These are phyloP conservation scores for Athrips mouffetella DNA, from an alignment of 2,888 invertebrate species.

Conservation along the genomic window DNA sequence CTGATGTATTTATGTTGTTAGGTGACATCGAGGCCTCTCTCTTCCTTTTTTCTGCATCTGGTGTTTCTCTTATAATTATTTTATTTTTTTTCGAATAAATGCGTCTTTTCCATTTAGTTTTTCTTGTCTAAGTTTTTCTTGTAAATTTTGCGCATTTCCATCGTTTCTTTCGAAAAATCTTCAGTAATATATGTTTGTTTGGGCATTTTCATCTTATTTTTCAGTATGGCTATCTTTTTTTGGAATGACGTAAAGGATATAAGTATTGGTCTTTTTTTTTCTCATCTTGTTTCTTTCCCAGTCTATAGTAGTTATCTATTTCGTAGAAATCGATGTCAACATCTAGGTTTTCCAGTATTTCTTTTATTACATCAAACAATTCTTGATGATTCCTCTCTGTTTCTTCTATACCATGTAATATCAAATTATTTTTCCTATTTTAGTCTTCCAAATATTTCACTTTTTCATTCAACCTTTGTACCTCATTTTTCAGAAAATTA, in stretches of 20 bases:
- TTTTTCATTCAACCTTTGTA: too few species aligned
- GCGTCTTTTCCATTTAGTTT: not conserved
- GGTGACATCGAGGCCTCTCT: not conserved
- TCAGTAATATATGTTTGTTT: too few species aligned
- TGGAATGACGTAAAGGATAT: not conserved
- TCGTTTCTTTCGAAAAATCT: too few species aligned
- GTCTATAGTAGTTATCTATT: not conserved
- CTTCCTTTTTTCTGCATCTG: not conserved
- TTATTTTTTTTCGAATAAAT: not conserved
- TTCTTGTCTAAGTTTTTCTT: too few species aligned
- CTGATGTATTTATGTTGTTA: not conserved
- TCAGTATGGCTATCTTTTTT: not conserved
- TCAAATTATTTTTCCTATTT: not conserved
- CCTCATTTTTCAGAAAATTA: too few species aligned
- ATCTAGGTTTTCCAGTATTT: not conserved
- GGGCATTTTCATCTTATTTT: too few species aligned
- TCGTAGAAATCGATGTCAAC: not conserved
- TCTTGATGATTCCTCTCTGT: too few species aligned
- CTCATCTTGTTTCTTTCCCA: not conserved
- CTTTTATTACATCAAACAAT: not conserved
- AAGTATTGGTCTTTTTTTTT: slow-evolving; percentile 4
- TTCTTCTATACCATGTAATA: too few species aligned
- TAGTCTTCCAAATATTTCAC: not conserved
- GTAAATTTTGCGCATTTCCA: not conserved
- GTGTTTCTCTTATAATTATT: not conserved